Evolutionary conservation across 2,797 vertebrate species (phyloP).

Genomic region (Anas bernieri): DNA sequence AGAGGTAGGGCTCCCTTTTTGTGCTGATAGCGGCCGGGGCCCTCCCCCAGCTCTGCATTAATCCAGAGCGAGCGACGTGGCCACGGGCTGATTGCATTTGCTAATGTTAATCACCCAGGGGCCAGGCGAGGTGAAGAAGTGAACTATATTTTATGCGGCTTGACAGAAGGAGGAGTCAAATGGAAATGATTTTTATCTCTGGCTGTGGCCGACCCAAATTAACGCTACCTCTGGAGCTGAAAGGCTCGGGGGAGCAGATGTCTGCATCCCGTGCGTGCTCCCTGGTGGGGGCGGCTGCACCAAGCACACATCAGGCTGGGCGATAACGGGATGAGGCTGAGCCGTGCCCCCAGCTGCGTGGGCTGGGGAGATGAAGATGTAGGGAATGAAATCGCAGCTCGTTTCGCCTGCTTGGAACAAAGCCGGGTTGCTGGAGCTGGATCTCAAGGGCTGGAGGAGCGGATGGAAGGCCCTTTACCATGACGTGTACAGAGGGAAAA

Average conservation of each 20-base stretch:
- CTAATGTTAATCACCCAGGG: constrained; percentile 51
- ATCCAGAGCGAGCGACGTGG: not conserved
- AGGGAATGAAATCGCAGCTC: not conserved
- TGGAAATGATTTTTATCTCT: constrained; percentile 58
- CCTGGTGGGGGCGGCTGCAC: not conserved
- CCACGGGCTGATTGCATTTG: constrained; percentile 54
- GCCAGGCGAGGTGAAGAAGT: constrained; percentile 46
- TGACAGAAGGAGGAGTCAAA: constrained; percentile 61
- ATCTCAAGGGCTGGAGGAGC: not conserved
- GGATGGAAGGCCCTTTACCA: not conserved
- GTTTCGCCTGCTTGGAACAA: not conserved
- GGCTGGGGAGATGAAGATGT: not conserved
- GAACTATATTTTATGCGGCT: constrained; percentile 58
- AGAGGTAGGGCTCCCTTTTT: constrained; percentile 28
- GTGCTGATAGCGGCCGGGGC: not conserved
- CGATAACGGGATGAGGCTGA: not conserved
- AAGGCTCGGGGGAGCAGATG: constrained; percentile 53
- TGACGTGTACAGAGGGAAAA: not conserved
- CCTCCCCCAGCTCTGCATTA: constrained; percentile 48
- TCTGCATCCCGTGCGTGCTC: not conserved
- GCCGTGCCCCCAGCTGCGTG: not conserved
- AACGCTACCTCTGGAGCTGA: constrained; percentile 40
- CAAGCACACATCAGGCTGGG: not conserved
- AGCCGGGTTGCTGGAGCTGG: not conserved
- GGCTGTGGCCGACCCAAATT: constrained; percentile 44